Conservation (phyloP, 2,888 invertebrate genomes). For the Melanostoma scalare region DNA sequence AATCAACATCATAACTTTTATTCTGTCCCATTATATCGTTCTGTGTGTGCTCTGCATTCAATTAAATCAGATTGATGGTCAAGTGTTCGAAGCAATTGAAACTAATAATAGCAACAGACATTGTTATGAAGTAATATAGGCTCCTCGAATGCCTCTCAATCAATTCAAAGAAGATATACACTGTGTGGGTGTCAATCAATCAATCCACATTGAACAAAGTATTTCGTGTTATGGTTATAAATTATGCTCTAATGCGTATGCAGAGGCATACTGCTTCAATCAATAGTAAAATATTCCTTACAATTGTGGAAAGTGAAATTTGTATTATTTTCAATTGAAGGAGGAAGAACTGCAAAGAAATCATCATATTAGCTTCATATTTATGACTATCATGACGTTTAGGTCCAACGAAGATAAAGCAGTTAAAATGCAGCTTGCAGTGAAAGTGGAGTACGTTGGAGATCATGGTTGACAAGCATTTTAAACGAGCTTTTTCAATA, state of each 20-base stretch:
- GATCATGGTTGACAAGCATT: too few species aligned
- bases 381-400: too few species aligned
- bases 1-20: constrained; percentile 22
- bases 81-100: constrained; percentile 65
- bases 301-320: too few species aligned
- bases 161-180: constrained; percentile 9
- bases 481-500: too few species aligned
- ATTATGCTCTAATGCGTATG: constrained; percentile 20
- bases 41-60: constrained; percentile 39
- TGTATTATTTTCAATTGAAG: too few species aligned
- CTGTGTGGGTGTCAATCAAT: constrained; percentile 54
- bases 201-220: constrained; percentile 27
- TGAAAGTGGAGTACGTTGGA: too few species aligned
- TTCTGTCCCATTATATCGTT: background rate
- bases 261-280: too few species aligned
- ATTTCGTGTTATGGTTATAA: constrained; percentile 13
- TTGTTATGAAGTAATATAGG: constrained; percentile 28
- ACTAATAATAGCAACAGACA: constrained; percentile 46
- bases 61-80: constrained; percentile 64
- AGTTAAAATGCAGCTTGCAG: too few species aligned
- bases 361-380: too few species aligned
- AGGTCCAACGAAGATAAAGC: too few species aligned
- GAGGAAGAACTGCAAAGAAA: too few species aligned
- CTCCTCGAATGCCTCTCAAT: constrained; percentile 32
- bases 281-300: too few species aligned